Conservation (phyloP, 1,140 invertebrate genomes). For the Drosophila lacteicornis region DNA sequence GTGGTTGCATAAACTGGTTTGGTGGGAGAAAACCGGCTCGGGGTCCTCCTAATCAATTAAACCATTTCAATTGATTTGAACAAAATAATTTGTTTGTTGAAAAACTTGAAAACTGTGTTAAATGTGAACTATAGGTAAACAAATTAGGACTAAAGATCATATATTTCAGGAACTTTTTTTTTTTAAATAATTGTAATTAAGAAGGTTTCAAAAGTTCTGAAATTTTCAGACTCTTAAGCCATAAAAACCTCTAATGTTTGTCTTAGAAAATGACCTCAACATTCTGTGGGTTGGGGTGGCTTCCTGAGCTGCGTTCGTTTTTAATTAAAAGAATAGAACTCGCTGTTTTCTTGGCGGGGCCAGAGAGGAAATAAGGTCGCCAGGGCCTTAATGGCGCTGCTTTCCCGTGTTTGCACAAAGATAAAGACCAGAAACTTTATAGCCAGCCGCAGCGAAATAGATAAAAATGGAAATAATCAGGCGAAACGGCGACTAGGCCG, state of each 20-base stretch:
- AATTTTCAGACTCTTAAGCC: not conserved
- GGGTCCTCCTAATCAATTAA: slow-evolving; percentile 25
- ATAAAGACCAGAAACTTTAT: slow-evolving; percentile 75
- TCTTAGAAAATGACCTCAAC: slow-evolving; percentile 7
- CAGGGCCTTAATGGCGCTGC: slow-evolving; percentile 69
- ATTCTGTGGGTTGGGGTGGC: not conserved
- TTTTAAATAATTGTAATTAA: too few relatives aligned
- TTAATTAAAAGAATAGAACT: slow-evolving; percentile 60
- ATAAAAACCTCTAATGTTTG: not conserved
- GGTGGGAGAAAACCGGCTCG: slow-evolving; percentile 33
- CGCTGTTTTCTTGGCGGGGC: slow-evolving; percentile 36
- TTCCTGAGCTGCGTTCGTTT: not conserved
- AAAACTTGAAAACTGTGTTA: not conserved
- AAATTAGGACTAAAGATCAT: not conserved
- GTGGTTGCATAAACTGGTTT: slow-evolving; percentile 56
- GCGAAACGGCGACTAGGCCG: slow-evolving; percentile 72
- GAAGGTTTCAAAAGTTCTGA: not conserved
- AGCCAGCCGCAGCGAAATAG: slow-evolving; percentile 70
- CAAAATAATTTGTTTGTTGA: slow-evolving; percentile 26
- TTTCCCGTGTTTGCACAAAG: slow-evolving; percentile 72
- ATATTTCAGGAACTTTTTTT: not conserved
- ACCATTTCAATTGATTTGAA: slow-evolving; percentile 19
- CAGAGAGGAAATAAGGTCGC: slow-evolving; percentile 68
- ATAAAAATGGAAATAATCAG: slow-evolving; percentile 71
- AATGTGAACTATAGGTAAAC: slow-evolving; percentile 5